phyloP scores from a whole-genome alignment of 2,113 vertebrate species.

The Martes martes region DNA sequence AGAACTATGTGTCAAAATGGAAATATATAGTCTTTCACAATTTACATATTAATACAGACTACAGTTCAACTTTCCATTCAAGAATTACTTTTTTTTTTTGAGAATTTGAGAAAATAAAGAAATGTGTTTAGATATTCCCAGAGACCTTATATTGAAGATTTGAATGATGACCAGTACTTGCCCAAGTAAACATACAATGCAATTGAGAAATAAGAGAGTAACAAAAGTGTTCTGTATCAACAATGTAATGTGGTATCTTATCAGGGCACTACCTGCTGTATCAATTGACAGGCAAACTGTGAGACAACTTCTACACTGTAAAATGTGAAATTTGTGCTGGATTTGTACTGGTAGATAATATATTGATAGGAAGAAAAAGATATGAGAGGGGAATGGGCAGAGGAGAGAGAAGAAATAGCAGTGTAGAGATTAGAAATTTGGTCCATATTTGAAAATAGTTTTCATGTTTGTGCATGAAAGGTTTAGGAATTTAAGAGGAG shows the following conservation, averaged over 20 bases:
- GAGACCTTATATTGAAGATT: background rate
- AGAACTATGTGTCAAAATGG: background rate
- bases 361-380: background rate
- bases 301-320: background rate
- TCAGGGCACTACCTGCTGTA: rapidly evolving
- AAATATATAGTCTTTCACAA: background rate
- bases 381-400: background rate
- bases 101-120: background rate
- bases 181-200: background rate
- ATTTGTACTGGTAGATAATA: background rate
- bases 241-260: background rate
- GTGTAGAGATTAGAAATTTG: background rate
- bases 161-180: background rate
- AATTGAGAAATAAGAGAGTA: background rate
- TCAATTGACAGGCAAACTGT: background rate
- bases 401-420: background rate
- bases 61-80: background rate
- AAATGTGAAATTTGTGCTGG: no score
- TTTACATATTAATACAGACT: background rate
- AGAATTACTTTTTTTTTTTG: background rate
- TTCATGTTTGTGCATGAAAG: background rate
- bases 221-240: background rate
- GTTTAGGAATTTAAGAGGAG: background rate
- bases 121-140: background rate
- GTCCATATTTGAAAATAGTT: background rate